phyloP scores from a whole-genome alignment of 2,888 invertebrate species.

The Xylota segnis region DNA sequence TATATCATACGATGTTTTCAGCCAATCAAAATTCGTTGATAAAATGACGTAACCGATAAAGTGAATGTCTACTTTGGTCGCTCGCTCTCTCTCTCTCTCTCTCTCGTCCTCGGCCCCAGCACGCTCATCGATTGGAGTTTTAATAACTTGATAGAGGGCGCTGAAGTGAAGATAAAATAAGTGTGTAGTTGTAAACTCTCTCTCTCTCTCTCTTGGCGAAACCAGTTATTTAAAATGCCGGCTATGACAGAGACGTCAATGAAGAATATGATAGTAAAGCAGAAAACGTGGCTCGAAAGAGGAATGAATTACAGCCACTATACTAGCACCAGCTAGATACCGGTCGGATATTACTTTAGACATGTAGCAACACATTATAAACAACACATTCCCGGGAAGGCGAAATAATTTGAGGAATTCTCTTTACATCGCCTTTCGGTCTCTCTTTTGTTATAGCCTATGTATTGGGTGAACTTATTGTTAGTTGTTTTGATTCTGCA shows the following conservation, averaged over 20 bases:
- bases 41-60: slow-evolving; percentile 81
- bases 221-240: slow-evolving; percentile 60
- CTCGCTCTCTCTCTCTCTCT: not conserved
- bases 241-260: slow-evolving; percentile 53
- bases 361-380: slow-evolving; percentile 20
- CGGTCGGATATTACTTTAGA: slow-evolving; percentile 10
- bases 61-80: slow-evolving; percentile 4
- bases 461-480: not conserved
- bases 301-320: slow-evolving; percentile 8
- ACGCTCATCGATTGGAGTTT: slow-evolving; percentile 25
- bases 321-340: not conserved
- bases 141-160: slow-evolving; percentile 27
- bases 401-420: not conserved
- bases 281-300: slow-evolving; percentile 22
- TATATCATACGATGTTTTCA: slow-evolving; percentile 83
- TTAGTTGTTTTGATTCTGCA: slow-evolving; percentile 1
- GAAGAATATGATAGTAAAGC: slow-evolving; percentile 22
- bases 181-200: not conserved
- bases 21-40: slow-evolving; percentile 82
- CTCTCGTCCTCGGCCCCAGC: not conserved
- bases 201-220: slow-evolving; percentile 25
- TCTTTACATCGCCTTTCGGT: not conserved
- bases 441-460: not conserved
- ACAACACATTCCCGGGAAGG: slow-evolving; percentile 13
- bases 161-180: not conserved